phyloP scores from a whole-genome alignment of 2,113 vertebrate genomes.

The Picathartes gymnocephalus region DNA sequence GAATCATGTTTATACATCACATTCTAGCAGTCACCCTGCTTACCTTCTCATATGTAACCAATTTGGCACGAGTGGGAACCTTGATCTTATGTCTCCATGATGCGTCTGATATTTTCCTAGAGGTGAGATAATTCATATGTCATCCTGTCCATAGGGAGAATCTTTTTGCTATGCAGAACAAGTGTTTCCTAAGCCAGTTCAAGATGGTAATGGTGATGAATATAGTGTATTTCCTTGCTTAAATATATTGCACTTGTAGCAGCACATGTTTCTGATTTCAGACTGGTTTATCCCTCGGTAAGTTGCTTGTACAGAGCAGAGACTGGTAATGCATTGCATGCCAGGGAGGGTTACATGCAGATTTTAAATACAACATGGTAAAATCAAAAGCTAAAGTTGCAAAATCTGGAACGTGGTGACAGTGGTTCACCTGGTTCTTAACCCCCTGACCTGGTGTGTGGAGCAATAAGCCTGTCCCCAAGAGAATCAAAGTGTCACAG shows the following conservation, averaged over 20 bases:
- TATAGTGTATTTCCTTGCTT: background rate
- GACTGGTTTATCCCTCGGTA: background rate
- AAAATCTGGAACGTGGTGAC: background rate
- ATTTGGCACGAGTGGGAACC: constrained; percentile 91
- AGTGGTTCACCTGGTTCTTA: background rate
- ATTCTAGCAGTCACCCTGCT: constrained; percentile 84
- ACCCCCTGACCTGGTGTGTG: background rate
- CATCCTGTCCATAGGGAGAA: background rate
- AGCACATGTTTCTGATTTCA: background rate
- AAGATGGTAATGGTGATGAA: background rate
- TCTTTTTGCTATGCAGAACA: background rate
- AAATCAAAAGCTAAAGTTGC: background rate
- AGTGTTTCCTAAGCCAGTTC: background rate
- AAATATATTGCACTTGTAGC: background rate
- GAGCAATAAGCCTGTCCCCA: background rate
- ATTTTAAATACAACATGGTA: background rate
- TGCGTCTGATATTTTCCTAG: constrained; percentile 84
- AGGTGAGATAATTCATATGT: constrained; percentile 78
- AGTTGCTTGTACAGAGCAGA: background rate
- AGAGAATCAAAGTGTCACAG: background rate
- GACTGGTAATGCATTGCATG: background rate
- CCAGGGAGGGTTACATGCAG: background rate
- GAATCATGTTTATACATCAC: constrained; percentile 94
- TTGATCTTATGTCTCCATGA: constrained; percentile 93
- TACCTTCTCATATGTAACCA: constrained; percentile 92